These are phyloP conservation scores for Forpus xanthops DNA, from an alignment of 2,797 vertebrate species.

Conservation along the genomic window DNA sequence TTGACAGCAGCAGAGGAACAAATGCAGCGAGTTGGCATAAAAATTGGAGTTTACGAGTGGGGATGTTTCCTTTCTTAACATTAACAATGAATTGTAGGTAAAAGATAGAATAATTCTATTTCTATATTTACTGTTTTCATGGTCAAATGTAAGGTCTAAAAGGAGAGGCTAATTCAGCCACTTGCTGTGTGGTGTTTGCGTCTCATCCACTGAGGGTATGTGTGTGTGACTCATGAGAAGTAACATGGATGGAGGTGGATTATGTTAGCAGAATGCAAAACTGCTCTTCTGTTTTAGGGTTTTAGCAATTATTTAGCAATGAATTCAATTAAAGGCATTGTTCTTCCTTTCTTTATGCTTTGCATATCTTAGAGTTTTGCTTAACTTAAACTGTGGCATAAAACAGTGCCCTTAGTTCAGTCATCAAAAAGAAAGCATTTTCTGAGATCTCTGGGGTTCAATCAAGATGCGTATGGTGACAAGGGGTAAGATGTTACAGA, in stretches of 20 bases:
- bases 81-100: background rate
- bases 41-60: background rate
- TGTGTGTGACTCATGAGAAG: background rate
- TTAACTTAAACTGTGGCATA: slow-evolving; percentile 31
- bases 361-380: slow-evolving; percentile 43
- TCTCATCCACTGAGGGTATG: background rate
- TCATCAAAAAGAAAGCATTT: background rate
- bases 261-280: slow-evolving; percentile 54
- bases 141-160: background rate
- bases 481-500: background rate
- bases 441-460: background rate
- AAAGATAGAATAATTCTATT: background rate
- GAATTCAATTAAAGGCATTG: slow-evolving; percentile 58
- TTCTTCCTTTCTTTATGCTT: slow-evolving; percentile 38
- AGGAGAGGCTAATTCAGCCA: background rate
- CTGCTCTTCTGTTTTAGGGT: background rate
- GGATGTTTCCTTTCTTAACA: background rate
- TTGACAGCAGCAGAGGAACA: background rate
- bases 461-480: background rate
- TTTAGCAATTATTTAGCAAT: slow-evolving; percentile 42
- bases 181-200: background rate
- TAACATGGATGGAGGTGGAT: slow-evolving; percentile 45
- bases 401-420: background rate
- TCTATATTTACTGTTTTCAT: background rate
- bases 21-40: background rate